phyloP scores from a whole-genome alignment of 2,888 invertebrate genomes.

The Drosophila mulleri region DNA sequence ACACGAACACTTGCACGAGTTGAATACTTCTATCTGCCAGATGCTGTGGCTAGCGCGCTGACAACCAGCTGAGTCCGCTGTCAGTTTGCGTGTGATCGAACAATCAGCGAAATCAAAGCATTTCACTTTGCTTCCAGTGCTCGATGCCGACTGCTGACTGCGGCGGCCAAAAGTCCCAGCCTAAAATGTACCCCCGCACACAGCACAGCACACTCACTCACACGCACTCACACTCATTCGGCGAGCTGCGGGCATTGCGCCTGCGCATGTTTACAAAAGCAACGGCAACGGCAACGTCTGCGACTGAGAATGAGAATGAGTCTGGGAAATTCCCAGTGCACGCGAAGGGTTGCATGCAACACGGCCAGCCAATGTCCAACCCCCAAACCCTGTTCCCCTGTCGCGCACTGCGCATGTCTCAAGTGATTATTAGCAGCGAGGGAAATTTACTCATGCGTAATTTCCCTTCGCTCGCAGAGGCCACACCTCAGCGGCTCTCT shows the following conservation, averaged over 20 bases:
- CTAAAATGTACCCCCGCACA: slow-evolving; percentile 66
- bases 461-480: slow-evolving; percentile 65
- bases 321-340: slow-evolving; percentile 55
- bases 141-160: slow-evolving; percentile 37
- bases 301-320: slow-evolving; percentile 14
- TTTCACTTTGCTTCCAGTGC: slow-evolving; percentile 70
- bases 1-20: slow-evolving; percentile 12
- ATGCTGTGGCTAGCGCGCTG: slow-evolving; percentile 56
- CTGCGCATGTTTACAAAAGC: slow-evolving; percentile 80
- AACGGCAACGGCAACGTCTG: slow-evolving; percentile 69
- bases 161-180: slow-evolving; percentile 62
- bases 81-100: slow-evolving; percentile 84
- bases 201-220: slow-evolving; percentile 12
- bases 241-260: slow-evolving; percentile 45
- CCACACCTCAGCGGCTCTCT: slow-evolving; percentile 75
- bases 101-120: slow-evolving; percentile 82
- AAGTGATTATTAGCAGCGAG: slow-evolving; percentile 80
- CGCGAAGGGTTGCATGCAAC: slow-evolving; percentile 66
- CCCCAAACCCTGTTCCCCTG: slow-evolving; percentile 42
- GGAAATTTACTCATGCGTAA: slow-evolving; percentile 80
- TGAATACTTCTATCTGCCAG: slow-evolving; percentile 6
- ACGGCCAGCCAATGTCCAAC: slow-evolving; percentile 31
- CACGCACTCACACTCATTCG: slow-evolving; percentile 13
- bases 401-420: slow-evolving; percentile 74
- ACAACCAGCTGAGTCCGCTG: slow-evolving; percentile 83